These are phyloP conservation scores for Pachyuromys duprasi DNA, from an alignment of 2,797 vertebrate genomes.

Conservation along the genomic window DNA sequence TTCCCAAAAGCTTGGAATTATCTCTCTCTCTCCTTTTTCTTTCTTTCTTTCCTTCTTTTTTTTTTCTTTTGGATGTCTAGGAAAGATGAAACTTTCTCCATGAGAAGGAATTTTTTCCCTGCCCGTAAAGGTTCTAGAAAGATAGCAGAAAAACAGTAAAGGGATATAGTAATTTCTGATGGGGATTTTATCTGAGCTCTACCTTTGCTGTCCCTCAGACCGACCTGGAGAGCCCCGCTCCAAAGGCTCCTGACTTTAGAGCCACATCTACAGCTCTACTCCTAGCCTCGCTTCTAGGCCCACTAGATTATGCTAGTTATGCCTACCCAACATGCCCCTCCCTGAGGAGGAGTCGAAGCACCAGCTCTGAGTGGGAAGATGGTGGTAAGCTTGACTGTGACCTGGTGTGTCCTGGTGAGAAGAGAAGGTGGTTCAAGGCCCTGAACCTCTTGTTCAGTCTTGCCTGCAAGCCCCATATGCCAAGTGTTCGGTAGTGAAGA, in stretches of 20 bases:
- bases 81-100: constrained; percentile 15
- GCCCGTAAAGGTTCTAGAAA: constrained; percentile 21
- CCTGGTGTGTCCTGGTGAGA: neutral
- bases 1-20: neutral
- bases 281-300: neutral
- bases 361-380: neutral
- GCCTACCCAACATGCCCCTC: neutral
- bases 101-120: neutral
- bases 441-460: neutral
- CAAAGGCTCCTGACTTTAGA: neutral
- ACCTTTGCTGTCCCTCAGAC: neutral
- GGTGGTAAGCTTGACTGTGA: neutral
- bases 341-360: neutral
- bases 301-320: neutral
- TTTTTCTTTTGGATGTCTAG: neutral
- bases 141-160: neutral
- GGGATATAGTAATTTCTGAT: neutral
- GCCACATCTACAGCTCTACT: neutral
- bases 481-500: neutral
- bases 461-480: too few relatives aligned
- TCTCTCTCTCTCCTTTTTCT: too few relatives aligned
- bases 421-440: neutral
- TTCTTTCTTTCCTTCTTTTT: too few relatives aligned
- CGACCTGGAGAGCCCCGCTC: neutral
- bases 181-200: neutral